phyloP scores from a whole-genome alignment of 92 coral and sea anemone species.

The Plumapathes pennacea region DNA sequence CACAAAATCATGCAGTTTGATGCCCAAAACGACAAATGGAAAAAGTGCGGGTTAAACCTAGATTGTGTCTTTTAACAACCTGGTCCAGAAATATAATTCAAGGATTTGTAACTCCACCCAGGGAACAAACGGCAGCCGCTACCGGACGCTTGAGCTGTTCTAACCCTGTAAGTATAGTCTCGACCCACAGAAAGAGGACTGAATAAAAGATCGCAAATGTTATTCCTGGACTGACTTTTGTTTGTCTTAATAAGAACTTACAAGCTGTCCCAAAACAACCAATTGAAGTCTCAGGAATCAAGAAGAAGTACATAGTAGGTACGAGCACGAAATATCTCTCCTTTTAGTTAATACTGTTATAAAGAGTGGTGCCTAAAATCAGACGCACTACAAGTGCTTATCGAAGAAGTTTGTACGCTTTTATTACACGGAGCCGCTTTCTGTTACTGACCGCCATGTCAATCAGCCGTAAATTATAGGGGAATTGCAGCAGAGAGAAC shows the following conservation, averaged over 20 bases:
- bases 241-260: constrained; percentile 50
- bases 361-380: no score
- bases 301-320: constrained; percentile 71
- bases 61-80: not conserved
- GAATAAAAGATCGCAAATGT: not conserved
- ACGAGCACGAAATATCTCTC: no score
- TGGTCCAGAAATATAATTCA: not conserved
- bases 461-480: no score
- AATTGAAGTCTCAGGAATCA: constrained; percentile 56
- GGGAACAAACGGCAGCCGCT: constrained; percentile 93
- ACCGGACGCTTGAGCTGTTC: constrained; percentile 90
- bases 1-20: no score
- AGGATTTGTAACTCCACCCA: not conserved
- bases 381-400: no score
- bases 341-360: no score
- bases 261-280: constrained; percentile 83
- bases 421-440: no score
- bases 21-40: no score
- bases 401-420: no score
- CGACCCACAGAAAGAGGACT: not conserved
- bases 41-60: no score
- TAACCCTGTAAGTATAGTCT: constrained; percentile 69
- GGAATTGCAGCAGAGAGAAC: no score
- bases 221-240: not conserved
- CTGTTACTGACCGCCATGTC: no score